Evolutionary conservation across 2,797 vertebrate genomes (phyloP), one percentile per base, ranked within the genome.

Genomic region (Pipistrellus nathusii): DNA sequence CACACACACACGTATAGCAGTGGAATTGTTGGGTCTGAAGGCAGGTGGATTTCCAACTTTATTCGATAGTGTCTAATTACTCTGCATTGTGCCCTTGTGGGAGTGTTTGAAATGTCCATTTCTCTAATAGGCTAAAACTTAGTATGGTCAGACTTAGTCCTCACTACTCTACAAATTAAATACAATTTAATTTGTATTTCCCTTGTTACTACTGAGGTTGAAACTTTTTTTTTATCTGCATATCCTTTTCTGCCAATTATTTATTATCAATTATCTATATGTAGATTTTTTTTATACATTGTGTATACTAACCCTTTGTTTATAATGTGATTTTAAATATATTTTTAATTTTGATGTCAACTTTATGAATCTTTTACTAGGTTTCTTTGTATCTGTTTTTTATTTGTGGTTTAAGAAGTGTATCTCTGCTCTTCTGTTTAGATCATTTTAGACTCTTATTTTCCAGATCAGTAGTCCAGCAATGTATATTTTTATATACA

Each of bases 311-410:
- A 71, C 27, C 8, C 38, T 77, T 82, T 87, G 46, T 64, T 83
- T 41, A 57, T 46, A 88, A 32, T 51, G 82, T 46, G 41, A 10
- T 44, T 91, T 91, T 41, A 46, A n/a, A 55, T 32, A 30, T 71
- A 3, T 23, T 86, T 93, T 90, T 72, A 85, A 84, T 87, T 93
- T 95, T 83, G 62, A 78, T 87, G 38, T 66, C 46, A 77, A 57
- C 18, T 90, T 77, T 55, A 38, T 81, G 38, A 78, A 35, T 71
- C 15, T 18, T 78, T 72, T 78, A 59, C 48, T 73, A 68, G 64
- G n/a, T 68, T 32, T 32, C 68, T 82, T 80, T 80, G 15, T 66
- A 3, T 15, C 88, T 82, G 51, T 51, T 78, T 90, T 55, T 59
- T 55, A n/a, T 46, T 10, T 75, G 25, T 82, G 20, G 4, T 75